Evolutionary conservation across 2,888 invertebrate genomes (phyloP), one percentile per base, ranked within the genome.

Genomic region (Poecilobothrus nobilitatus): DNA sequence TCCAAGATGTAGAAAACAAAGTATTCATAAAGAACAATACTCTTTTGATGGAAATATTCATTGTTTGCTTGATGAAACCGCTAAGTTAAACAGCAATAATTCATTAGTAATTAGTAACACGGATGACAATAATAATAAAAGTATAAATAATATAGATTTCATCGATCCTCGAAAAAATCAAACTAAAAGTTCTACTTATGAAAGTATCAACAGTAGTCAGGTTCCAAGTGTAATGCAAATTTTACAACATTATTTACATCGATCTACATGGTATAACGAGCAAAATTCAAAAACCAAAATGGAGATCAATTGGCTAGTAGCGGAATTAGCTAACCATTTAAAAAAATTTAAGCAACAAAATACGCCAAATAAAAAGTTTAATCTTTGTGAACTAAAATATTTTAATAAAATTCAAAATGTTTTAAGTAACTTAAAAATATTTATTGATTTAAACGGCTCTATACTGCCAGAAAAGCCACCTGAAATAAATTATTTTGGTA

Each of bases 201-300:
- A 63, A 18, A 62, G 41, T 18, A 53, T 2, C 37, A 62, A 62
- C 37, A 63, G 6, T 27, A 27, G 5, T 5, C 27, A 27, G 5
- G 27, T 27, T 27, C 65, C 34, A n/a, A 69, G 62, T 37, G 37
- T 33, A 20, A 69, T 65, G 33, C 67, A 63, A 41, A 63, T 68
- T 8, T 37, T 70, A 10, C 68, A 70, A 20, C 65, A 44, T 27
- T 69, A 68, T 37, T 65, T 71, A 27, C 69, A 70, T 44, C 69
- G 67, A 15, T 71, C 71, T 7, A 68, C 64, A 18, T 71, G 71
- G 71, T 71, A 70, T 67, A 69, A 69, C 34, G 66, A 70, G n/a
- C 65, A 66, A 12, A 70, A 68, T 41, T 68, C 70, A 33, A 67
- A 68, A n/a, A 10, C n/a, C n/a, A 70, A 69, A 69, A 70, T 69